A percentile compares a stretch with the other conserved stretches of the same genome.
These are phyloP conservation scores for Sebastes itinus DNA, from an alignment of 2,797 vertebrate species.

Conservation along the genomic window DNA sequence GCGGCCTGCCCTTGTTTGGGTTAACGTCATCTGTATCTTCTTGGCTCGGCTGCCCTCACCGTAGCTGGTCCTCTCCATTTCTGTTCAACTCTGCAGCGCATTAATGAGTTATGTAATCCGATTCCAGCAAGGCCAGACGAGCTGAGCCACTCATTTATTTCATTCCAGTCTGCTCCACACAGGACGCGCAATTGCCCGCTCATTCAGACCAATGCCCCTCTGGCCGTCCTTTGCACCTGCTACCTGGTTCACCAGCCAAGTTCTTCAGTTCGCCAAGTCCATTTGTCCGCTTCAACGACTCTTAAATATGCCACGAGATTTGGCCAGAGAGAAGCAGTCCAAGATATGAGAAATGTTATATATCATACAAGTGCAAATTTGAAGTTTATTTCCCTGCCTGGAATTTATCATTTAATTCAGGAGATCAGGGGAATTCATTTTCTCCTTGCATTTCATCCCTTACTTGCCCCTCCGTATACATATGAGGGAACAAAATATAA, in stretches of 20 bases:
- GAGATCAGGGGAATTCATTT: slow-evolving; percentile 12
- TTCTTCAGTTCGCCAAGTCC: slow-evolving; percentile 39
- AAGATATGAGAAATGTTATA: neutral
- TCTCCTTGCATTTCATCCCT: neutral
- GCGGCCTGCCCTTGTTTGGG: slow-evolving; percentile 33
- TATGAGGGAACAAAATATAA: neutral
- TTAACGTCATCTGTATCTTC: slow-evolving; percentile 34
- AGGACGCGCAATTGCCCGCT: slow-evolving; percentile 46
- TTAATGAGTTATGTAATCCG: slow-evolving; percentile 54
- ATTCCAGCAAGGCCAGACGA: slow-evolving; percentile 18
- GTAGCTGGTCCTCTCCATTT: neutral
- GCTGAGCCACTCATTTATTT: slow-evolving; percentile 32
- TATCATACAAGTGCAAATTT: neutral
- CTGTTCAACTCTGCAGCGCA: slow-evolving; percentile 8
- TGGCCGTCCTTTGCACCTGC: slow-evolving; percentile 58
- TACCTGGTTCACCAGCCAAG: slow-evolving; percentile 54
- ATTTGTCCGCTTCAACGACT: slow-evolving; percentile 56
- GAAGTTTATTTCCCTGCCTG: neutral
- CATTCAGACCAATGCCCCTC: slow-evolving; percentile 51
- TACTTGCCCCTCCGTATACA: neutral
- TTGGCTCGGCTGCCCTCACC: neutral
- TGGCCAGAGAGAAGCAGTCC: slow-evolving; percentile 12
- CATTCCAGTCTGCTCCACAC: slow-evolving; percentile 54
- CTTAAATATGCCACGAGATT: slow-evolving; percentile 41
- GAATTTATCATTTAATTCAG: slow-evolving; percentile 12